phyloP scores from a whole-genome alignment of 1,140 invertebrate genomes.

The Ridgeia piscesae region DNA sequence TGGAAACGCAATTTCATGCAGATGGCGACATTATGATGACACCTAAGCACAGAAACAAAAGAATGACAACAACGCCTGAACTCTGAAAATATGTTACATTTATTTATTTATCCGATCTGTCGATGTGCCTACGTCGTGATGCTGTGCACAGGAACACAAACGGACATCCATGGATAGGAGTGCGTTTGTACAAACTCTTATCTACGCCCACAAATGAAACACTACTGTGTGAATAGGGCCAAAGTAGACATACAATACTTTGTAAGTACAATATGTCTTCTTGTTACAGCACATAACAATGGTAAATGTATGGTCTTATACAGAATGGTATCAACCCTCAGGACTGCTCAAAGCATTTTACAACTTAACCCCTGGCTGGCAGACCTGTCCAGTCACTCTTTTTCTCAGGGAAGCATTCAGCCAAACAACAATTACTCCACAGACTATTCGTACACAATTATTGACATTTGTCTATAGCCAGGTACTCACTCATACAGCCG shows the following conservation, averaged over 20 bases:
- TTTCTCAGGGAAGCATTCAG: too few relatives aligned
- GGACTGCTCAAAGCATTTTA: too few relatives aligned
- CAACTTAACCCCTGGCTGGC: too few relatives aligned
- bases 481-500: too few relatives aligned
- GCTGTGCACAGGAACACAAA: not conserved
- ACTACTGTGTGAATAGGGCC: not conserved
- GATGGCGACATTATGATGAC: too few relatives aligned
- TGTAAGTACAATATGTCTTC: not conserved
- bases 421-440: too few relatives aligned
- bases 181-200: not conserved
- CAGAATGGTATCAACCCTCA: too few relatives aligned
- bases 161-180: not conserved
- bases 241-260: not conserved
- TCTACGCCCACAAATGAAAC: not conserved
- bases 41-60: not conserved
- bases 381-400: too few relatives aligned
- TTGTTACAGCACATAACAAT: not conserved
- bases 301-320: too few relatives aligned
- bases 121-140: not conserved
- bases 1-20: too few relatives aligned
- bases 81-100: conserved; percentile 1
- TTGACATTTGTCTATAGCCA: too few relatives aligned
- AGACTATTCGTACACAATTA: too few relatives aligned
- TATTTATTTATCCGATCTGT: not conserved
- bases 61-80: not conserved